These are phyloP conservation scores for Craseonycteris thonglongyai DNA, from an alignment of 2,113 vertebrate genomes.

Conservation along the genomic window DNA sequence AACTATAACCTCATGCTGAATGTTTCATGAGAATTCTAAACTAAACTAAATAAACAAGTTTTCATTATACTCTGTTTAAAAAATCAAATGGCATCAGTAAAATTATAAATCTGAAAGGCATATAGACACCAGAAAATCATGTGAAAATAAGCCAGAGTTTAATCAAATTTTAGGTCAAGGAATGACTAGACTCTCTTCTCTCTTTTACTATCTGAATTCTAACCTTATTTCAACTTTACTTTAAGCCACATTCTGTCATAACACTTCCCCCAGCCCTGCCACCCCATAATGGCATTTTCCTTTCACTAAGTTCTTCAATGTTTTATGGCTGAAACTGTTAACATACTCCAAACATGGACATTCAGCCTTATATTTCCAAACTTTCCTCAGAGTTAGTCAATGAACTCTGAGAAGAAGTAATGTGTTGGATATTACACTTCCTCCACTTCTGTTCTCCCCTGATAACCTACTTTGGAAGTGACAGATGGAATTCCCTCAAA, in stretches of 20 bases:
- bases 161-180: slow-evolving; percentile 3
- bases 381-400: background rate
- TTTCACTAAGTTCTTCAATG: background rate
- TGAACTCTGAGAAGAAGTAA: background rate
- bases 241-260: background rate
- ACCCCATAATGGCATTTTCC: background rate
- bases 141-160: background rate
- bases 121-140: slow-evolving; percentile 4
- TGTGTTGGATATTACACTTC: background rate
- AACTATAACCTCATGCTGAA: background rate
- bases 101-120: slow-evolving; percentile 27
- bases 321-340: background rate
- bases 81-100: background rate
- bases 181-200: background rate
- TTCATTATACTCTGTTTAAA: background rate
- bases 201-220: background rate
- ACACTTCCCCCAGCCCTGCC: background rate
- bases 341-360: background rate
- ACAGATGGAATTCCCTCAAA: background rate
- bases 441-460: background rate
- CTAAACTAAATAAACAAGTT: slow-evolving; percentile 38
- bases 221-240: background rate
- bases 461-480: background rate
- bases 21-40: slow-evolving; percentile 49
- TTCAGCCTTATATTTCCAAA: background rate